Evolutionary conservation across 2,797 vertebrate genomes (phyloP).

Genomic region (Potorous gilbertii): DNA sequence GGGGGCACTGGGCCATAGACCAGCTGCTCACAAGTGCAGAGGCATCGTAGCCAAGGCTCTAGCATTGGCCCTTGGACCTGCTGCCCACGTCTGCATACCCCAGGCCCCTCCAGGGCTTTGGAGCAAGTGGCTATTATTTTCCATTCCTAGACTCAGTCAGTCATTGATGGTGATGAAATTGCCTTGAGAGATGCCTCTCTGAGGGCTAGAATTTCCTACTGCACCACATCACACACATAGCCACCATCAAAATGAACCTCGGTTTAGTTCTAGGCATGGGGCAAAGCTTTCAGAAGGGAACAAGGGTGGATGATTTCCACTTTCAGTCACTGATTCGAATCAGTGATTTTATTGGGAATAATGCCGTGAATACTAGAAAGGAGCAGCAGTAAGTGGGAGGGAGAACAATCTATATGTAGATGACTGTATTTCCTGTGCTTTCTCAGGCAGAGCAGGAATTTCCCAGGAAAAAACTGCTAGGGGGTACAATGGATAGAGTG

Average conservation of each 20-base stretch:
- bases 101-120: neutral
- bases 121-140: neutral
- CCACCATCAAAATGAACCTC: neutral
- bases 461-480: neutral
- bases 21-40: neutral
- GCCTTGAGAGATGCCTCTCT: neutral
- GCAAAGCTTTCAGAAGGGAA: neutral
- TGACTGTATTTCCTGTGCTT: neutral
- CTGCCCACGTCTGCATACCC: neutral
- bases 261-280: neutral
- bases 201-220: neutral
- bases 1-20: neutral
- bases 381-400: accelerated
- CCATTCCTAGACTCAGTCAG: neutral
- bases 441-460: neutral
- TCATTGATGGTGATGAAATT: accelerated
- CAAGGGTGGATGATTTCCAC: neutral
- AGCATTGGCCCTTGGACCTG: neutral
- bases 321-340: neutral
- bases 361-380: neutral
- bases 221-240: neutral
- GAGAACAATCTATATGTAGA: neutral
- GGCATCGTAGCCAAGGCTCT: neutral
- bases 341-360: neutral
- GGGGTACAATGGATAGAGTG: neutral